Conservation (phyloP, 30 jellyfish, hydroid and myxozoan genomes). For the Mastigias papua region DNA sequence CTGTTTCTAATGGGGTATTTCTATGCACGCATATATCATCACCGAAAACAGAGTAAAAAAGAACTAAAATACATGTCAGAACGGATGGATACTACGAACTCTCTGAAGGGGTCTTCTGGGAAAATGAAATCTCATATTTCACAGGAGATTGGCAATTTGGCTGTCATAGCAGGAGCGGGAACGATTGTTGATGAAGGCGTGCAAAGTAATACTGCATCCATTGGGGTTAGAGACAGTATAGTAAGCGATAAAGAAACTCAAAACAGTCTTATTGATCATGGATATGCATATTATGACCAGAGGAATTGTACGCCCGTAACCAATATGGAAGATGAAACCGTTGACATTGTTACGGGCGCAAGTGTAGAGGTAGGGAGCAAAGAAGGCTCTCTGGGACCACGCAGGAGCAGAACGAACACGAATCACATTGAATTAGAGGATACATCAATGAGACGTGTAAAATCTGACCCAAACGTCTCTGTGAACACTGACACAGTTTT, state of each 20-base stretch:
- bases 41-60: conserved; percentile 12
- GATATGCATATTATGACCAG: neutral
- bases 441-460: neutral
- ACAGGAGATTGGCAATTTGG: neutral
- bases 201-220: neutral
- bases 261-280: neutral
- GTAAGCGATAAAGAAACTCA: neutral
- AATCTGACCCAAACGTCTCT: too few species aligned
- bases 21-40: conserved; percentile 8
- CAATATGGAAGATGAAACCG: neutral
- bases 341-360: neutral
- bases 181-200: neutral
- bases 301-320: neutral
- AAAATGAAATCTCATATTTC: neutral
- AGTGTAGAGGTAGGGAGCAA: neutral
- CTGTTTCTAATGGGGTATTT: conserved; percentile 17
- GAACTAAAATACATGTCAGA: neutral
- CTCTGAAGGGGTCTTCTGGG: neutral
- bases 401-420: neutral
- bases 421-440: neutral
- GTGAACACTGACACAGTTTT: too few species aligned
- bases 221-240: neutral
- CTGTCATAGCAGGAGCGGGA: neutral
- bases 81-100: neutral
- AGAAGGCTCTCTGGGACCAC: neutral